Base-by-base conservation (phyloP, 1,140 invertebrate genomes). In the Dreissena polymorpha region DNA sequence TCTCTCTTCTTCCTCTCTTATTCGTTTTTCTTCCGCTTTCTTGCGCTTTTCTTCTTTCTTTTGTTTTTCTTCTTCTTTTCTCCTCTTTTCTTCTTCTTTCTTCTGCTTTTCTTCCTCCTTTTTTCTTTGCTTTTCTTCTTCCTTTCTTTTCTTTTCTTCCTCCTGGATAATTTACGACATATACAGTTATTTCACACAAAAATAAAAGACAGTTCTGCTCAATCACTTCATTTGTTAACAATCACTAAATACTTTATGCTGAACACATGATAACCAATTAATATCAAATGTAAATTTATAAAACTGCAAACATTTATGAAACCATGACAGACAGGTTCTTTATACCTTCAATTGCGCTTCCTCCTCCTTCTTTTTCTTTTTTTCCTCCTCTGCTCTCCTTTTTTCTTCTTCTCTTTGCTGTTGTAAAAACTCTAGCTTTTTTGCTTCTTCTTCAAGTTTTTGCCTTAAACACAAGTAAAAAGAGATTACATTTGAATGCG, bases 21-120 rank as follows among this genome's bases (percentile, higher is more conserved):
- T 73, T 77, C 76, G 70, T 55, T 86, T 73, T 55, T 86, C 75
- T 81, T 86, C 76, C 63, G 73, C 73, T 23, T 76, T 79, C 72
- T 69, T 81, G 55, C 74, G 60, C 27, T 87, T 65, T 63, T 85
- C 82, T 51, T 87, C 71, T 74, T 75, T 71, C 75, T 81, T 82
- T 57, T 25, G 63, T 57, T 69, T 69, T 83, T 85, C 76, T 80
- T 83, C 84, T 68, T 83, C 83, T 77, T 80, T 79, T 51, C 67
- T 72, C 49, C 57, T 68, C 69, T 39, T 81, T 49, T 76, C 73
- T 60, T 83, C 78, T 39, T 83, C 70, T 63, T 84, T 75, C 71
- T 80, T 83, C 55, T 27, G 63, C n/a, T 65, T 67, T 23, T 72
- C 27, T 21, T 64, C 63, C 67, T 80, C 73, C 51, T 75, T 78